Evolutionary conservation across 1,140 invertebrate species (phyloP), one percentile per base, ranked within the genome.

Genomic region (Cherax quadricarinatus): DNA sequence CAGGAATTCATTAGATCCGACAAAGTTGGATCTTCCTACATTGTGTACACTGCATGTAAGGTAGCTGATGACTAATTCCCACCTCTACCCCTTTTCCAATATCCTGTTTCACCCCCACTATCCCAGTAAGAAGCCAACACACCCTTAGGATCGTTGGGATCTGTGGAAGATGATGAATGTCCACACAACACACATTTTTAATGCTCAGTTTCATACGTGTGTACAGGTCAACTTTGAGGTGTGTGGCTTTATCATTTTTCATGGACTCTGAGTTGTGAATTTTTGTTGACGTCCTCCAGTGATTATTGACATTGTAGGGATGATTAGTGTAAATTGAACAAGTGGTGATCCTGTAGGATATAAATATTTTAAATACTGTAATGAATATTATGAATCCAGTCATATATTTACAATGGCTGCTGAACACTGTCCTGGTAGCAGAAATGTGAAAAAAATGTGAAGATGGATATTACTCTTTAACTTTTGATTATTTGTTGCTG

Each of bases 301-400:
- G 85, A 86, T 86, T 86, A 48, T 75, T 86, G 85, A 86, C 85
- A 75, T 86, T 51, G 62, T 70, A 73, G 49, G 85, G 85, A 86
- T 86, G 85, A 41, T 62, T 86, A 86, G 85, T 86, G 85, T 86
- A 86, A 86, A 86, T 86, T 75, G 75, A 73, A 73, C 85, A 83
- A 83, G 62, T 86, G 70, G 48, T 86, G 85, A 86, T 86, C 85
- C 66, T 86, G 66, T 86, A 86, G 85, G 70, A 73, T 86, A 73
- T 73, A 73, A 70, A 75, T 86, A 86, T 86, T 86, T 86, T 86
- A 86, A 86, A 86, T 86, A 86, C 62, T 86, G 70, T 86, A 86
- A 73, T 86, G 62, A 86, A 86, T 86, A 75, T 73, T 73, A 73
- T 70, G 70, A 73, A 73, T 73, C 70, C 85, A 62, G 85, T 86